Evolutionary conservation across 1,140 invertebrate genomes (phyloP).

Genomic region (Kradibia gibbosae): DNA sequence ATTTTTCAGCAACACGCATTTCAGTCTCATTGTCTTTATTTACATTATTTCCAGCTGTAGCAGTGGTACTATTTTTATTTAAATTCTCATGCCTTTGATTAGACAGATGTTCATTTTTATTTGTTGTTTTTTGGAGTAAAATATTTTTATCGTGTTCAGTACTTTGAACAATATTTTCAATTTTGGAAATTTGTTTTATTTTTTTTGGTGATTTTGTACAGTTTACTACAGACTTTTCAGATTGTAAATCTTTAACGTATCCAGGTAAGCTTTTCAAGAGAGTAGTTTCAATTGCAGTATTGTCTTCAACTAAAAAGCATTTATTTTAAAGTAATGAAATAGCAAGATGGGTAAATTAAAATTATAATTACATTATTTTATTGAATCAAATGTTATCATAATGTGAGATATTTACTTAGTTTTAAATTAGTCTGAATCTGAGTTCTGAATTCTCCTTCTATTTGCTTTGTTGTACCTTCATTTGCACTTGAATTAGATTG

Average conservation of each 20-base stretch:
- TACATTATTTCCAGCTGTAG: neutral
- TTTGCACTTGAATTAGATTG: neutral
- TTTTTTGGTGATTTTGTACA: constrained; percentile 10
- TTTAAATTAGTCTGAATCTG: constrained; percentile 1
- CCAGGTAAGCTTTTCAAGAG: constrained; percentile 41
- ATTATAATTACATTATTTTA: neutral
- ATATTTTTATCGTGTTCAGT: neutral
- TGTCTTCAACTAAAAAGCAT: neutral
- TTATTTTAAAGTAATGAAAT: neutral
- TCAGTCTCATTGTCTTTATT: neutral
- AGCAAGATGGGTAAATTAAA: constrained; percentile 9
- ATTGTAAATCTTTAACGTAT: constrained; percentile 27
- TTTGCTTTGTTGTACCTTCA: constrained; percentile 12
- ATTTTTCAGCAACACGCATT: constrained; percentile 3
- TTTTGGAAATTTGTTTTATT: neutral
- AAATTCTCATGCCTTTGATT: neutral
- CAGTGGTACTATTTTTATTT: neutral
- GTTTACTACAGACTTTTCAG: neutral
- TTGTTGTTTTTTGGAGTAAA: constrained; percentile 4
- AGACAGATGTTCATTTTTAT: neutral
- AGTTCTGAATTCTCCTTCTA: neutral
- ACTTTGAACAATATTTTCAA: constrained; percentile 10
- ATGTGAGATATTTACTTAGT: constrained; percentile 3
- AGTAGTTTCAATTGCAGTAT: constrained; percentile 23
- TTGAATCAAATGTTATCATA: neutral